phyloP scores from a whole-genome alignment of 2,888 invertebrate genomes.

The Meta bourneti region DNA sequence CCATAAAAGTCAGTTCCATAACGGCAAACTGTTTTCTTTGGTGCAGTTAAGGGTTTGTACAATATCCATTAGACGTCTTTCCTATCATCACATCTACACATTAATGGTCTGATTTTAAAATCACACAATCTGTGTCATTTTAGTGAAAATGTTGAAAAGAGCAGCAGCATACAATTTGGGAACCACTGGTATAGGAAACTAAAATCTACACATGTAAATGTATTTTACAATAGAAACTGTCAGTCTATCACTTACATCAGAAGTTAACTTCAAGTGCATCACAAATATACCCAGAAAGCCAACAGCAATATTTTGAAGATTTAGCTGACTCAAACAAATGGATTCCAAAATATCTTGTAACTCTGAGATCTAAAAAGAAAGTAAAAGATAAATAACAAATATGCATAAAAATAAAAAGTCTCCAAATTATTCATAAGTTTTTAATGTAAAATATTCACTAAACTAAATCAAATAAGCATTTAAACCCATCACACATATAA shows the following conservation, averaged over 20 bases:
- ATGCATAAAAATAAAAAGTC: background rate
- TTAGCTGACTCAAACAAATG: background rate
- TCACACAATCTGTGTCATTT: too few relatives aligned
- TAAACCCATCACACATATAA: background rate
- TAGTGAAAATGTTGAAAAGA: too few relatives aligned
- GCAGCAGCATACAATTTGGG: too few relatives aligned
- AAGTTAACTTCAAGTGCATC: background rate
- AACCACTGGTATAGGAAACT: too few relatives aligned
- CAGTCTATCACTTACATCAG: slow-evolving; percentile 20
- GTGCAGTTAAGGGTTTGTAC: too few relatives aligned
- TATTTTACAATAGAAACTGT: too few relatives aligned
- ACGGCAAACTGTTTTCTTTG: too few relatives aligned
- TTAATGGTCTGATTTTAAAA: too few relatives aligned
- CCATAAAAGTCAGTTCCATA: too few relatives aligned
- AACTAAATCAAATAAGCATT: background rate
- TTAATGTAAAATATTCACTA: background rate
- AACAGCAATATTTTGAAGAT: background rate
- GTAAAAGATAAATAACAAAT: background rate
- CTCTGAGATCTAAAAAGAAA: slow-evolving; percentile 16
- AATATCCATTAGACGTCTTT: too few relatives aligned
- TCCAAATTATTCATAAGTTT: background rate
- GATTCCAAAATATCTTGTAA: slow-evolving; percentile 5
- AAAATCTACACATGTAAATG: too few relatives aligned
- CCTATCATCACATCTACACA: too few relatives aligned
- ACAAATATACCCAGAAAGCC: slow-evolving; percentile 11